These are phyloP conservation scores for Aptenodytes forsteri DNA, from an alignment of 2,113 vertebrate genomes.

Conservation along the genomic window DNA sequence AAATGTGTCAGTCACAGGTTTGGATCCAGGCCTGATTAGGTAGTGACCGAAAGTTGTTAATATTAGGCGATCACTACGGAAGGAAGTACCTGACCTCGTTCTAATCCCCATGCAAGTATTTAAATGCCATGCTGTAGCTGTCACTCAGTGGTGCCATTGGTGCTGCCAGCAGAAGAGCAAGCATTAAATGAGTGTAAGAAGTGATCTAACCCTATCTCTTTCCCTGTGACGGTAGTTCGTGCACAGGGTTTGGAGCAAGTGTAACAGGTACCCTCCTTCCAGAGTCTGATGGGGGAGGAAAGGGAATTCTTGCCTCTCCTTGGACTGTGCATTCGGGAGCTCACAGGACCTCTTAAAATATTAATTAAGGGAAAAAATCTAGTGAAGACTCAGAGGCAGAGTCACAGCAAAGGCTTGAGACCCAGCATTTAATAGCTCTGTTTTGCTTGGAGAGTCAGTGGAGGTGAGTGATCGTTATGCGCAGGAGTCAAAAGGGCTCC, in stretches of 20 bases:
- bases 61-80: background rate
- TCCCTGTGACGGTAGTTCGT: background rate
- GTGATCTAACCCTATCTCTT: background rate
- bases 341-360: background rate
- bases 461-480: background rate
- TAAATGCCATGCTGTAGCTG: background rate
- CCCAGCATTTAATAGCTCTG: background rate
- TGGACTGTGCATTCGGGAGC: background rate
- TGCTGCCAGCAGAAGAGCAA: background rate
- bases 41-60: slow-evolving; percentile 17
- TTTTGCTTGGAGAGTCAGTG: background rate
- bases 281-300: background rate
- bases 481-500: background rate
- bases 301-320: background rate
- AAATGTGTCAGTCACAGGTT: slow-evolving; percentile 57
- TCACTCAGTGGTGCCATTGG: background rate
- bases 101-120: slow-evolving; percentile 14
- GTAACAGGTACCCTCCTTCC: background rate
- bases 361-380: background rate
- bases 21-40: slow-evolving; percentile 27
- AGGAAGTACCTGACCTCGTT: background rate
- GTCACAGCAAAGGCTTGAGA: background rate
- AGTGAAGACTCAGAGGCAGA: background rate
- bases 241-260: background rate
- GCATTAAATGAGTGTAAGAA: background rate